Evolutionary conservation across 1,140 invertebrate species (phyloP), one percentile per base, ranked within the genome.

Genomic region (Macrostomum lignano): DNA sequence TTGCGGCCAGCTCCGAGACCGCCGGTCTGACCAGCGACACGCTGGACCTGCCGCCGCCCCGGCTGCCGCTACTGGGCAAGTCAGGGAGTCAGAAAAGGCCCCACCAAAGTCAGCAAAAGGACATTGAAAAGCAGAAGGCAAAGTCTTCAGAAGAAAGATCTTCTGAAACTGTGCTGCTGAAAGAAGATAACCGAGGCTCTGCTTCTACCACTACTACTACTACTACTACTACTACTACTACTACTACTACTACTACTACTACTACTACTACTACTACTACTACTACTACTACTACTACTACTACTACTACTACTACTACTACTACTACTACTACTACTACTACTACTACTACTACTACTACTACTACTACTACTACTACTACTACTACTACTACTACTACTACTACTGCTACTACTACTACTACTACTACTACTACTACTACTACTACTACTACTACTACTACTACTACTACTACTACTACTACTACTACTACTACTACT

Each of bases 291-390:
- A 37, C 36, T 36, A 37, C 36, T 37, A 36, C 36, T 36, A 37
- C 36, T 37, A 37, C 36, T 36, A 37, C 36, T 36, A 36, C 36
- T 37, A 37, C 36, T 36, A 37, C 36, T 37, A 37, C 36, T 37
- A 37, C 36, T 37, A 37, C 36, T 36, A 37, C 36, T 36, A 37
- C 33, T 37, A 36, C 36, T 37, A 36, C 33, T 37, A 37, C 33
- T 37, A 31, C 36, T 37, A 21, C 33, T 37, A 21, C 33, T 37
- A 37, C 33, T 36, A 36, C 33, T 36, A 37, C 36, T 37, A 37
- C 36, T 37, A 37, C 36, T 37, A 37, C 33, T 37, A 36, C 35
- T 35, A 36, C 35, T 36, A 37, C 36, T 37, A 37, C 36, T 37
- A 36, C 36, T 37, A 37, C 33, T 37, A 37, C 36, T 37, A 22